These are phyloP conservation scores for Panzeria rudis DNA, from an alignment of 2,888 invertebrate genomes.

Conservation along the genomic window DNA sequence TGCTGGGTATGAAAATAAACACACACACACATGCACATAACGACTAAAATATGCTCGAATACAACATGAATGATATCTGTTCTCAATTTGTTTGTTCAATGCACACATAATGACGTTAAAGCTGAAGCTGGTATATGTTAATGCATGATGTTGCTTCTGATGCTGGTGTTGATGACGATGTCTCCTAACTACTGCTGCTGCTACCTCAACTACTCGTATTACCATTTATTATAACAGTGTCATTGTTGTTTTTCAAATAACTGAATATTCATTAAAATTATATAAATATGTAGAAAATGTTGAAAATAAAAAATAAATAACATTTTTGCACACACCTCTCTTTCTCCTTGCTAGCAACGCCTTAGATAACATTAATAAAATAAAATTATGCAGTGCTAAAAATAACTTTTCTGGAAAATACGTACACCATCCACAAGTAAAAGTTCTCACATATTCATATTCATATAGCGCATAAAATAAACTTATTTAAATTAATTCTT, in stretches of 20 bases:
- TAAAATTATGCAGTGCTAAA: constrained; percentile 22
- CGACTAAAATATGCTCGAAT: constrained; percentile 16
- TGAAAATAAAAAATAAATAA: background rate
- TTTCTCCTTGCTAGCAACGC: background rate
- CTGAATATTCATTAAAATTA: constrained; percentile 60
- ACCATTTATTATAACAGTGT: background rate
- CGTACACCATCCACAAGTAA: background rate
- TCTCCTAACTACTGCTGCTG: constrained; percentile 5
- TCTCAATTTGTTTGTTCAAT: constrained; percentile 66
- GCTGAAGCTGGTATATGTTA: constrained; percentile 22
- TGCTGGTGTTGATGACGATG: constrained; percentile 1
- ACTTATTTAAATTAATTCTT: constrained; percentile 20
- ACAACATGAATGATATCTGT: constrained; percentile 58
- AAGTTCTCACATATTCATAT: background rate
- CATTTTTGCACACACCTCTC: background rate
- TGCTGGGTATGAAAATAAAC: background rate
- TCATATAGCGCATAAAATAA: constrained; percentile 12
- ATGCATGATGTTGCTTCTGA: constrained; percentile 10
- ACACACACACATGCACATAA: background rate
- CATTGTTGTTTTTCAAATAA: constrained; percentile 27
- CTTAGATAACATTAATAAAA: constrained; percentile 4
- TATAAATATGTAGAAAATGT: constrained; percentile 46
- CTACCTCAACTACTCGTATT: background rate
- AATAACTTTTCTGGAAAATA: background rate
- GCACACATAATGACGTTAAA: constrained; percentile 54